Evolutionary conservation across 2,797 vertebrate species (phyloP).

Genomic region (Carcharodon carcharias): DNA sequence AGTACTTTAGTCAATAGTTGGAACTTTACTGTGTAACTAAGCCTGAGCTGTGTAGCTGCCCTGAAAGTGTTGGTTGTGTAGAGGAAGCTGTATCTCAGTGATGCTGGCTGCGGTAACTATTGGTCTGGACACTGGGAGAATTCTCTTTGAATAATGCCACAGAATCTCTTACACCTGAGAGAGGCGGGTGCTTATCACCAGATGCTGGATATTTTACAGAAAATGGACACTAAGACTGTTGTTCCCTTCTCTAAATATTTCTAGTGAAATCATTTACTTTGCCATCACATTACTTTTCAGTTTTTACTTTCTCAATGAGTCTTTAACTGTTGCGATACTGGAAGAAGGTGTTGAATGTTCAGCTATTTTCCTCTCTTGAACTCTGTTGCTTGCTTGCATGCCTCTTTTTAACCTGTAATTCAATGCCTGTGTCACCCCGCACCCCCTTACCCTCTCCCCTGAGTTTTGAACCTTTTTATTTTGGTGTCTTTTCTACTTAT

Average conservation of each 20-base stretch:
- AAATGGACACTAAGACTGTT: background rate
- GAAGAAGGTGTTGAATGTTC: background rate
- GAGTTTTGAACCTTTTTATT: background rate
- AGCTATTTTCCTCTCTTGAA: background rate
- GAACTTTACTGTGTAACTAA: background rate
- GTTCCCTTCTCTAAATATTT: background rate
- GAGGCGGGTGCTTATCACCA: background rate
- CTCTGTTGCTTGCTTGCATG: background rate
- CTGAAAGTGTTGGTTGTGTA: background rate
- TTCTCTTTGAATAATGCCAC: no score
- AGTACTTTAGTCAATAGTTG: background rate
- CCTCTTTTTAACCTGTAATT: background rate
- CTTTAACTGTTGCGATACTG: background rate
- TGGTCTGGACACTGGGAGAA: background rate
- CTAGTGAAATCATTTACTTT: background rate
- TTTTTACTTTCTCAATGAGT: background rate
- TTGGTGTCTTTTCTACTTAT: no score
- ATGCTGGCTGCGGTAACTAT: background rate
- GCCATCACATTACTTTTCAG: background rate
- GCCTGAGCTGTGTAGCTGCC: background rate
- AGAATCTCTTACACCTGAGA: background rate
- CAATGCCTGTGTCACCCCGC: background rate
- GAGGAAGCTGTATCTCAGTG: background rate
- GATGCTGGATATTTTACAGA: background rate
- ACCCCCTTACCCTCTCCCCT: background rate